phyloP scores from a whole-genome alignment of 2,797 vertebrate species.

The Anas capensis region DNA sequence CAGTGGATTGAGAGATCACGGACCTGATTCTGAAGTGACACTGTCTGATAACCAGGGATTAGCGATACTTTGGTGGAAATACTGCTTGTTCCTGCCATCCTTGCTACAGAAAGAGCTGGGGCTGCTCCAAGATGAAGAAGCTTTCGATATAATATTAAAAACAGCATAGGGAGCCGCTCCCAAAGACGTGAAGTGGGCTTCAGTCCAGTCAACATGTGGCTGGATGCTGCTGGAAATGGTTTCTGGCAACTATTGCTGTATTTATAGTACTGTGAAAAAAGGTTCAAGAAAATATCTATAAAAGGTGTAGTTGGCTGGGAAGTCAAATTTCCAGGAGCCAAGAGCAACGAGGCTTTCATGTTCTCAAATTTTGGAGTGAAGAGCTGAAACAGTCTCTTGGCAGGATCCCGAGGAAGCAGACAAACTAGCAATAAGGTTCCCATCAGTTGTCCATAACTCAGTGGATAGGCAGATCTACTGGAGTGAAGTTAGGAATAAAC shows the following conservation, averaged over 20 bases:
- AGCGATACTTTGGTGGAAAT: neutral
- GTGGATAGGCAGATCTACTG: constrained; percentile 4
- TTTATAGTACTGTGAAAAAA: constrained; percentile 76
- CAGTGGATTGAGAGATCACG: neutral
- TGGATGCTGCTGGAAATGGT: constrained; percentile 73
- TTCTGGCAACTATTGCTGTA: constrained; percentile 76
- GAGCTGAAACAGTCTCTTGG: constrained; percentile 74
- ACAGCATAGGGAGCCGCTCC: constrained; percentile 37
- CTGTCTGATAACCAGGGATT: neutral
- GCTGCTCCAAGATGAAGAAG: constrained; percentile 52
- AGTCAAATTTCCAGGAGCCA: constrained; percentile 76
- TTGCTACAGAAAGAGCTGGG: neutral
- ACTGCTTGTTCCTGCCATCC: neutral
- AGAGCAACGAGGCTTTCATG: constrained; percentile 81
- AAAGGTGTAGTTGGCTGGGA: constrained; percentile 82
- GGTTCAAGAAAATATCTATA: constrained; percentile 81
- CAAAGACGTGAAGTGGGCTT: constrained; percentile 61
- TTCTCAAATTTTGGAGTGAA: constrained; percentile 78
- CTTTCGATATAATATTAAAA: constrained; percentile 50
- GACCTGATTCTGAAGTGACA: neutral
- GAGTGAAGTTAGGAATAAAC: neutral
- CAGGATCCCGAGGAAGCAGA: constrained; percentile 72
- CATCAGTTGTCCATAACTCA: constrained; percentile 57
- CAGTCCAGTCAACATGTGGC: constrained; percentile 78
- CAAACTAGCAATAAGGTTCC: constrained; percentile 62